Conservation (phyloP, 92 coral and sea anemone genomes). For the Blastomussa wellsi region DNA sequence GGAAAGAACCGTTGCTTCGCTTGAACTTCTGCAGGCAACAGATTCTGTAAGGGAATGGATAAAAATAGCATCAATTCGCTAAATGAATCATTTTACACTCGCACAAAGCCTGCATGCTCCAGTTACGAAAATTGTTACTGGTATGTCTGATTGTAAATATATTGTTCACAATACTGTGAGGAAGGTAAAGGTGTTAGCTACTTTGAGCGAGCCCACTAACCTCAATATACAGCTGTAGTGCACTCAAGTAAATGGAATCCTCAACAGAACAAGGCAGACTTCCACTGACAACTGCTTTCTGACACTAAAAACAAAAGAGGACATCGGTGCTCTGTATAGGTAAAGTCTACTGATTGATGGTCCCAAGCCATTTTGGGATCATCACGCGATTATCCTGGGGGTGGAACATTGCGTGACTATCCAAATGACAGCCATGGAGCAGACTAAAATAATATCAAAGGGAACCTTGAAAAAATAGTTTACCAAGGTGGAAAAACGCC, state of each 20-base stretch:
- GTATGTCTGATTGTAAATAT: background rate
- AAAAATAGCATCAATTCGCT: background rate
- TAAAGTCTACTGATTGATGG: background rate
- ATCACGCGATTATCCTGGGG: background rate
- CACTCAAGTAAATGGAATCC: constrained; percentile 86
- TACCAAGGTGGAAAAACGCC: no score
- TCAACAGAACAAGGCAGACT: constrained; percentile 83
- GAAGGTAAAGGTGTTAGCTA: background rate
- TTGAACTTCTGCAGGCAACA: constrained; percentile 60
- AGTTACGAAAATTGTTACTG: background rate
- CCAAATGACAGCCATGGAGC: background rate
- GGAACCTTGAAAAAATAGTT: no score
- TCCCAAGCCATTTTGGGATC: background rate
- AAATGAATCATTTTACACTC: background rate
- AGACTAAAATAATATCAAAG: no score
- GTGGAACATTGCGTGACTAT: background rate
- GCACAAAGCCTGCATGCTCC: background rate
- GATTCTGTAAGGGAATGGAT: constrained; percentile 47
- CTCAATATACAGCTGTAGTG: constrained; percentile 94
- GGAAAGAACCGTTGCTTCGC: constrained; percentile 64
- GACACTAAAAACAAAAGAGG: constrained; percentile 64
- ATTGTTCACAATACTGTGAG: background rate
- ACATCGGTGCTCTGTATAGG: background rate
- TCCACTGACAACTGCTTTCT: constrained; percentile 86
- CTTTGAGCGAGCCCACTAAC: constrained; percentile 33